These are phyloP conservation scores for Acanthurus lineatus DNA, from an alignment of 2,797 vertebrate genomes.

Conservation along the genomic window DNA sequence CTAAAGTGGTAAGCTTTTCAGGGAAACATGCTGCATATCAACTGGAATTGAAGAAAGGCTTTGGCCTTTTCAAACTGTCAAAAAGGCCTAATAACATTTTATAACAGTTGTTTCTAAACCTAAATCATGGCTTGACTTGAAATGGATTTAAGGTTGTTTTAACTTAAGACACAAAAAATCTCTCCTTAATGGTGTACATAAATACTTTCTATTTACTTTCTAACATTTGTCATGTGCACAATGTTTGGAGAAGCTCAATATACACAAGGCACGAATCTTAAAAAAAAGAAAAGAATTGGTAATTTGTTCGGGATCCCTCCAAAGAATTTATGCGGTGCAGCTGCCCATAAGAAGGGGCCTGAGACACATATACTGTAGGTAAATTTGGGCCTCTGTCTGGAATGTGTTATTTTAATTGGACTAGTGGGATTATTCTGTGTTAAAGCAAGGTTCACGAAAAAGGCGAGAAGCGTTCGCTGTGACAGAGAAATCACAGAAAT, in stretches of 20 bases:
- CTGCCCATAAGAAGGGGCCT: constrained; percentile 54
- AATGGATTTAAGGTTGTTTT: constrained; percentile 6
- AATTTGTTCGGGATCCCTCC: constrained; percentile 51
- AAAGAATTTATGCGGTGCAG: constrained; percentile 65
- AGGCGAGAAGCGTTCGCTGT: constrained; percentile 20
- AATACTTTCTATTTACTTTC: constrained; percentile 32
- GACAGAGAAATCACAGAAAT: not conserved
- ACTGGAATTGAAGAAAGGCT: constrained; percentile 62
- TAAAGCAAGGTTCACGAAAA: constrained; percentile 23
- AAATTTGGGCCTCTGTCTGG: constrained; percentile 45
- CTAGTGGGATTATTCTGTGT: constrained; percentile 36
- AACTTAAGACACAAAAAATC: not conserved
- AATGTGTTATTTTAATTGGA: constrained; percentile 58
- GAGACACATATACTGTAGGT: constrained; percentile 35
- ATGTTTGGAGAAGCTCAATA: constrained; percentile 35
- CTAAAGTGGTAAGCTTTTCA: constrained; percentile 52
- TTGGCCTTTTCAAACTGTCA: constrained; percentile 46
- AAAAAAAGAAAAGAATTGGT: constrained; percentile 50
- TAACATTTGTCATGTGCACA: constrained; percentile 36
- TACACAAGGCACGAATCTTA: constrained; percentile 61
- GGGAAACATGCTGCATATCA: constrained; percentile 67
- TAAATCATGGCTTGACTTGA: not conserved
- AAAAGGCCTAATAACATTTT: constrained; percentile 12
- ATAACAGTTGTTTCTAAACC: constrained; percentile 19
- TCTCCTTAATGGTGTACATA: constrained; percentile 4